Evolutionary conservation across 37 sponge, comb jelly and placozoan genomes (phyloP), one percentile per base, ranked within the genome.

Genomic region (Sycon ciliatum): DNA sequence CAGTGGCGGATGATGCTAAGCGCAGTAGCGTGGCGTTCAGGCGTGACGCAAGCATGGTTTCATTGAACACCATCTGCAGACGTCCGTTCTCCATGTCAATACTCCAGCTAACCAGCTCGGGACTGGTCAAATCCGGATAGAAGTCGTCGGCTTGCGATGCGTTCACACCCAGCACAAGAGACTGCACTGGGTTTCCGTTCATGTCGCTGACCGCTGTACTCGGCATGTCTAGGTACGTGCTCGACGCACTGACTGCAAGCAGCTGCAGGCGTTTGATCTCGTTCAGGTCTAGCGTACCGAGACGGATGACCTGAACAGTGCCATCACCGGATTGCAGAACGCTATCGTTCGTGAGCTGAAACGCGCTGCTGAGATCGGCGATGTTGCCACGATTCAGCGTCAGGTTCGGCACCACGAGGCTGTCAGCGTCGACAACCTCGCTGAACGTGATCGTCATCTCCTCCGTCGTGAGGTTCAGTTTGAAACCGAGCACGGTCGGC

Each of bases 391-490:
- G 30, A 85, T 56, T 0, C 32, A 92, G 81, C 3, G 74, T 64
- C 24, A 92, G 29, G 32, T 87, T 76, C 29, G 75, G 67, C 18
- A 82, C 35, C 53, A 87, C 65, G 46, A 92, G 80, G 52, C 60
- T 79, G 24, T 74, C 38, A 29, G 87, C 84, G 34, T 80, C 56
- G 1, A 92, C 72, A 2, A 85, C 87, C 70, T 92, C 93, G 76
- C 87, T 88, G 77, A 92, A 92, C 11, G 82, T 79, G 6, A 92
- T 75, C 4, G 67, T 73, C 0, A 92, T 57, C 7, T 32, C 20
- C 36, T 84, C 82, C 13, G 81, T 73, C 1, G 88, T 87, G 30
- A 92, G 65, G 67, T 92, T 86, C 26, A 92, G 76, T n/a, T 73
- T 57, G 66, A 92, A 92, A 1, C 13, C 31, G 56, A 78, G 54